Evolutionary conservation across 1,140 invertebrate genomes (phyloP), one percentile per base, ranked within the genome.

Genomic region (Globodera ellingtonae): DNA sequence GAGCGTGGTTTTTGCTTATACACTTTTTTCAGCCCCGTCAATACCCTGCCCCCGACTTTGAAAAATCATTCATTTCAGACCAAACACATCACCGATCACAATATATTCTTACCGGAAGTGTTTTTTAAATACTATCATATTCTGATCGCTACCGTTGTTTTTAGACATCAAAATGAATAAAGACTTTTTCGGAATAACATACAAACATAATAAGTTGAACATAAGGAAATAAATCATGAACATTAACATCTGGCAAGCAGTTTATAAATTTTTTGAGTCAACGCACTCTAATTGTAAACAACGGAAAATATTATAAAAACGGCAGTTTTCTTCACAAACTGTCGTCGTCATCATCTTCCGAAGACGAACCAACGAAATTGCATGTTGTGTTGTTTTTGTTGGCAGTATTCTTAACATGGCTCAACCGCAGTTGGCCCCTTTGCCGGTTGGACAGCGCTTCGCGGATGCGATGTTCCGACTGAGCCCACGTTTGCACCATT

Each of bases 381-480:
- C 18, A 18, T 15, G 13, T 13, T 62, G 13, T n/a, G 56, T 18
- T 62, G 56, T 15, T 62, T 6, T 6, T 62, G 10, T 15, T 13
- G 13, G 6, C 15, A 18, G 10, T 18, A 18, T 15, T 62, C 56
- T 6, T 15, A 13, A 15, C 56, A 18, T 62, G 56, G 18, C 15
- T 18, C 56, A 62, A 6, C 15, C 56, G 56, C 56, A 62, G 56
- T 18, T 62, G 56, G 10, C n/a, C 46, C 7, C 46, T 75, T 56
- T 46, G 73, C 0, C 56, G 24, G 46, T 47, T 52, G 56, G 44
- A 48, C 24, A 75, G 7, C 35, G 47, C 46, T n/a, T 44, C 73
- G n/a, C 73, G 73, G 56, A 75, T 75, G 35, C 73, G 48, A 75
- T 75, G 73, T 75, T 46, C 35, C 4, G 73, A 75, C 44, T 65